Conservation (phyloP, 2,113 vertebrate species). For the Perca schrenkii region DNA sequence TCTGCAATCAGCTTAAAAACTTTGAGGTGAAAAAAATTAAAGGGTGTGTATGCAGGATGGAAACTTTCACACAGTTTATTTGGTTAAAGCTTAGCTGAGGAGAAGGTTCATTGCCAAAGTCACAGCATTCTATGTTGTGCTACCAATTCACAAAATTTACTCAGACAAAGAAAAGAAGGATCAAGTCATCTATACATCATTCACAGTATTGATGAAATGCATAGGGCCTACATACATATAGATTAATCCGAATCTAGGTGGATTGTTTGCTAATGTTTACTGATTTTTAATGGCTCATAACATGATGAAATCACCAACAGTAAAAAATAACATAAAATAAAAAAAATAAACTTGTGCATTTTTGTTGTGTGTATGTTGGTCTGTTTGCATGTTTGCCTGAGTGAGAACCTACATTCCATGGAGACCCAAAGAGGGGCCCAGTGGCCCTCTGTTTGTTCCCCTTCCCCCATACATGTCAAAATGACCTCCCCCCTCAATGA, state of each 20-base stretch:
- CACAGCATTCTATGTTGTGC: background rate
- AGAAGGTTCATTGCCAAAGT: constrained; percentile 43
- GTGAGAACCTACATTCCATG: constrained; percentile 76
- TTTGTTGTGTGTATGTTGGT: constrained; percentile 31
- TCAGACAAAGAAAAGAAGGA: background rate
- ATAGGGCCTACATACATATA: background rate
- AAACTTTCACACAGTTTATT: background rate
- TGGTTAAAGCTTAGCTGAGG: background rate
- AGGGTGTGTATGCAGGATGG: background rate
- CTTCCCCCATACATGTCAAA: constrained; percentile 84
- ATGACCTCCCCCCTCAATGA: constrained; percentile 75
- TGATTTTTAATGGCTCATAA: background rate
- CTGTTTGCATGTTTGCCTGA: constrained; percentile 31
- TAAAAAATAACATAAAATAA: background rate
- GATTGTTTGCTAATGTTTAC: background rate
- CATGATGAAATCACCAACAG: background rate
- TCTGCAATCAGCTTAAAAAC: constrained; percentile 36
- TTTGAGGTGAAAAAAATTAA: constrained; percentile 19
- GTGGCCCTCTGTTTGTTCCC: constrained; percentile 82
- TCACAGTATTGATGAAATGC: background rate
- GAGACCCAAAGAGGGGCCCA: constrained; percentile 77
- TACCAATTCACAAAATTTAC: background rate
- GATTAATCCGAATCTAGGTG: background rate
- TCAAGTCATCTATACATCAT: background rate
- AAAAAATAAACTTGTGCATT: background rate